Base-by-base conservation (phyloP, 2,113 vertebrate genomes). In the Phoenicopterus ruber region DNA sequence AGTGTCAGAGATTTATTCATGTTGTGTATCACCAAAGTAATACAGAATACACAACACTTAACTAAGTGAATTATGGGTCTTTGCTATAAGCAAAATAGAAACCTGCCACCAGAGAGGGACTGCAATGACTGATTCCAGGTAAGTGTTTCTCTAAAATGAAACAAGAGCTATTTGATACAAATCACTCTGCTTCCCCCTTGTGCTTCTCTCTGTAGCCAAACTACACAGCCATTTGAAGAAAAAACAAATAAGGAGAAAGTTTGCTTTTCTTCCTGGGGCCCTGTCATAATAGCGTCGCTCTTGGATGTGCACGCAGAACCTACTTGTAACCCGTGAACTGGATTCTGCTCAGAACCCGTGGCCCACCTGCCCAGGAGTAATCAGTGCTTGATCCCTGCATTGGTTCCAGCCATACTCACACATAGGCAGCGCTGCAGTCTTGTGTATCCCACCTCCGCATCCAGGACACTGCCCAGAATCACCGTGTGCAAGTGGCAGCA, bases 41-140 rank as follows among this genome's bases (percentile, higher is more conserved):
- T 95, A 74, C 11, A 95, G 54, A 95, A 88, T 62, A 82, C 31
- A 94, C 72, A 94, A 72, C 70, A 81, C 63, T 93, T 90, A 94
- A 88, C 88, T 96, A 69, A 92, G 63, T 96, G 95, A 97, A 94
- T 97, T 96, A 94, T 86, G 74, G 40, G 50, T 40, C 94, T 88
- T 83, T 2, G 40, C 44, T 86, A 52, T 59, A 59, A 94, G 57
- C 49, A 40, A 97, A 97, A 95, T 89, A 96, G 81, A 95, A 97
- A 94, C 81, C 79, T 95, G 85, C 88, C 82, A 91, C 46, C 57
- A 82, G 93, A 94, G 67, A 83, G 96, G 57, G 91, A 58, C 38
- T 82, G 84, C 74, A 93, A 61, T 97, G 95, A 93, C 88, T 86
- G 69, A 95, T 88, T 88, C 50, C 88, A 82, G 34, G n/a, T 70